Percentiles rank a stretch among this genome's conserved stretches.
Evolutionary conservation across 2,113 vertebrate species (phyloP).

Genomic region (Elephas maximus): DNA sequence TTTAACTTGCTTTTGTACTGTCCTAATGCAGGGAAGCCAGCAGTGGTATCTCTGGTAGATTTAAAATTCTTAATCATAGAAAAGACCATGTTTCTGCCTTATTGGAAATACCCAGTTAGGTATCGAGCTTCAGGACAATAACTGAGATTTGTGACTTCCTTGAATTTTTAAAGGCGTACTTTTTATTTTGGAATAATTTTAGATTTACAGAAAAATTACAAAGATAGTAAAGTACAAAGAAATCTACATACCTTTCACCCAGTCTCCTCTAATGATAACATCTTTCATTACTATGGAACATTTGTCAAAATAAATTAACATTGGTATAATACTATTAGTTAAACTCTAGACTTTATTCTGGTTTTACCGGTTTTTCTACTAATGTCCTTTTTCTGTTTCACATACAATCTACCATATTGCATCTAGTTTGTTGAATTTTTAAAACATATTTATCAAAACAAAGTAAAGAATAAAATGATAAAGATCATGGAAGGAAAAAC

Average conservation of each 20-base stretch:
- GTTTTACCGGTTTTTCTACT: conserved; percentile 21
- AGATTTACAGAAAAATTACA: conserved; percentile 28
- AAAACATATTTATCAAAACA: conserved; percentile 63
- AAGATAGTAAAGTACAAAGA: neutral
- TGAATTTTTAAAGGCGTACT: conserved; percentile 14
- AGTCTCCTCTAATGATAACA: conserved; percentile 24
- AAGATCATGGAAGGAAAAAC: no score
- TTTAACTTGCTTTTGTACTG: conserved; percentile 36
- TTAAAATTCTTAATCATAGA: conserved; percentile 35
- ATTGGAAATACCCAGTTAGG: conserved; percentile 17
- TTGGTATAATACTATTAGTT: conserved; percentile 4
- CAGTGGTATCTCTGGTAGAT: conserved; percentile 36
- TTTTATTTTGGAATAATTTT: conserved; percentile 58
- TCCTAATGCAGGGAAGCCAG: neutral
- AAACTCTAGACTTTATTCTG: conserved; percentile 37
- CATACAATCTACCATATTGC: neutral
- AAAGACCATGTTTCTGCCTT: neutral
- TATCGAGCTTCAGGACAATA: conserved; percentile 28
- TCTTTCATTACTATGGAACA: neutral
- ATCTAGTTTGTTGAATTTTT: conserved; percentile 56
- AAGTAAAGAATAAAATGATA: neutral
- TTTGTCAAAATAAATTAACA: conserved; percentile 54
- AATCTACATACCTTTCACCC: neutral
- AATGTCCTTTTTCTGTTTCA: conserved; percentile 43
- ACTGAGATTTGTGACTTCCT: conserved; percentile 45